Percentiles rank a stretch among this genome's conserved stretches.
Conservation (phyloP, 2,888 invertebrate genomes). For the Dioctria rufipes region DNA sequence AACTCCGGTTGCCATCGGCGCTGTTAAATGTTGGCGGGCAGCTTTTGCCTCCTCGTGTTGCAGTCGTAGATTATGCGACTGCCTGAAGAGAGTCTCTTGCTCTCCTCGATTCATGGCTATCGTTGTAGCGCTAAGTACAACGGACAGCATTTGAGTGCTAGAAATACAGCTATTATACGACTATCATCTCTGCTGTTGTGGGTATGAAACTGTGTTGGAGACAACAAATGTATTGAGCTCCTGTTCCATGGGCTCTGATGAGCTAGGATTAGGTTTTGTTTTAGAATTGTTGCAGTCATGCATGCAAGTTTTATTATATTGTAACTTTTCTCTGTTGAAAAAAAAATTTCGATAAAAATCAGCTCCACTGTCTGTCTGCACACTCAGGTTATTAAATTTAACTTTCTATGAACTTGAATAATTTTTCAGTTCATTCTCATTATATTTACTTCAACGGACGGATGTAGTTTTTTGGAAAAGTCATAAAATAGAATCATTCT, state of each 20-base stretch:
- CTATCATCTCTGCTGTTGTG: slow-evolving; percentile 50
- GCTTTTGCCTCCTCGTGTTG: slow-evolving; percentile 63
- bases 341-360: no score
- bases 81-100: slow-evolving; percentile 76
- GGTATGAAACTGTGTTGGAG: background rate
- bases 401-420: no score
- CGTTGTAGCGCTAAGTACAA: slow-evolving; percentile 71
- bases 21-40: slow-evolving; percentile 52
- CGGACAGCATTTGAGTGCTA: slow-evolving; percentile 69
- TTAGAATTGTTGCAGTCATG: slow-evolving; percentile 22
- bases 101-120: slow-evolving; percentile 77
- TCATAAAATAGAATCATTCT: no score
- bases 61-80: slow-evolving; percentile 74
- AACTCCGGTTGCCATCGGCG: slow-evolving; percentile 57
- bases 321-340: no score
- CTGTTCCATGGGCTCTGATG: slow-evolving; percentile 8
- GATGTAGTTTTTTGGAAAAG: no score
- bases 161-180: slow-evolving; percentile 38
- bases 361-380: no score
- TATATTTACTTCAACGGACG: no score
- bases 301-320: slow-evolving; percentile 8
- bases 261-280: background rate
- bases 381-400: no score
- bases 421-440: no score
- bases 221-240: background rate